phyloP scores from a whole-genome alignment of 2,113 vertebrate genomes.

The Tapirus terrestris region DNA sequence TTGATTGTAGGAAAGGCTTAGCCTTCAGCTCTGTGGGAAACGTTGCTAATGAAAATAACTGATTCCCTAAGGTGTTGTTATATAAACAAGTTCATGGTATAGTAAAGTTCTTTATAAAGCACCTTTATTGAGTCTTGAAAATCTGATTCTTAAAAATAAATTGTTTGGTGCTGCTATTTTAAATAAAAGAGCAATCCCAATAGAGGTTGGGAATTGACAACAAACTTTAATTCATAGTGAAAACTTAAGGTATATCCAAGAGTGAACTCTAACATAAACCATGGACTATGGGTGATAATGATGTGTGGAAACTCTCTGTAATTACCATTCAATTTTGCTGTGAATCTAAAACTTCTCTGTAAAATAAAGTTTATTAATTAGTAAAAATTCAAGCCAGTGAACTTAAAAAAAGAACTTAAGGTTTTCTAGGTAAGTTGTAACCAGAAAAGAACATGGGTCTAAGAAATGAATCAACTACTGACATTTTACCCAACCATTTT shows the following conservation, averaged over 20 bases:
- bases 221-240: conserved; percentile 1
- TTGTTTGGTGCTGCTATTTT: neutral
- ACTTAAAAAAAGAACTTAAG: neutral
- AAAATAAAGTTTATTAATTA: conserved; percentile 37
- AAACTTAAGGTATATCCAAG: neutral
- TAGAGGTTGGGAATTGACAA: neutral
- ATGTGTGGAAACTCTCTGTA: neutral
- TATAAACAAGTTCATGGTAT: neutral
- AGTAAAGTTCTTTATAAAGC: conserved; percentile 36
- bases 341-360: neutral
- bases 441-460: neutral
- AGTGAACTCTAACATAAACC: neutral
- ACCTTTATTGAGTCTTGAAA: conserved; percentile 32
- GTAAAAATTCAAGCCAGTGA: neutral
- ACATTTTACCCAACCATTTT: neutral
- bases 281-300: neutral
- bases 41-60: conserved; percentile 33
- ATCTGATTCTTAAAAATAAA: conserved; percentile 49
- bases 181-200: conserved; percentile 26
- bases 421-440: neutral
- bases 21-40: neutral
- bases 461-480: neutral
- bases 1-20: conserved; percentile 36
- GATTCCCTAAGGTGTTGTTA: neutral
- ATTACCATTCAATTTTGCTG: neutral